phyloP scores from a whole-genome alignment of 2,888 invertebrate species.

The Agrochola lychnidis region DNA sequence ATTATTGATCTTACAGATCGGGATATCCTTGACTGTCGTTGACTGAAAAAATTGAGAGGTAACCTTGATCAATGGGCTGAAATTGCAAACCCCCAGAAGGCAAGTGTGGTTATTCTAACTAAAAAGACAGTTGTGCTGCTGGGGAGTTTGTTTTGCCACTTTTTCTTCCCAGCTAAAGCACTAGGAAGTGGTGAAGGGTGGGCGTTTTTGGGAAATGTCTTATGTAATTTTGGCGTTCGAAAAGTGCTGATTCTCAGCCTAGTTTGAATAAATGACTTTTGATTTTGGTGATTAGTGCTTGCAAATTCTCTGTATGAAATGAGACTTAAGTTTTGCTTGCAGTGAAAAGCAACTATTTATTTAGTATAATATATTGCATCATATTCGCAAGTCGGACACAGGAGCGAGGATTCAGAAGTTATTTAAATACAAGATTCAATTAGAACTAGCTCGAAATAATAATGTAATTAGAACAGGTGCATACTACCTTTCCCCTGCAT shows the following conservation, averaged over 20 bases:
- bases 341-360: not conserved
- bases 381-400: not conserved
- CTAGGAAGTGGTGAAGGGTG: too few relatives aligned
- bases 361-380: not conserved
- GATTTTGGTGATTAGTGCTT: not conserved
- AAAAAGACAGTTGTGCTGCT: too few relatives aligned
- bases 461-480: conserved; percentile 22
- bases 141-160: too few relatives aligned
- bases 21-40: too few relatives aligned
- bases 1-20: not conserved
- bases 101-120: too few relatives aligned
- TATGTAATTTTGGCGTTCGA: too few relatives aligned
- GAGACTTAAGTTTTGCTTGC: not conserved
- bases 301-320: not conserved
- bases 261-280: too few relatives aligned
- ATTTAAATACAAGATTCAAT: conserved; percentile 19
- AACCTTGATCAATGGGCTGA: not conserved
- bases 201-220: too few relatives aligned
- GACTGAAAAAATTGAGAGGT: not conserved
- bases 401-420: not conserved
- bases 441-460: conserved; percentile 24
- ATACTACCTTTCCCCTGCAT: conserved; percentile 14
- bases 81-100: not conserved
- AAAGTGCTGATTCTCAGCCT: too few relatives aligned
- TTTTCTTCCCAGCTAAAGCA: too few relatives aligned